Base-by-base conservation (phyloP, 1,140 invertebrate species). In the Aphis gossypii region DNA sequence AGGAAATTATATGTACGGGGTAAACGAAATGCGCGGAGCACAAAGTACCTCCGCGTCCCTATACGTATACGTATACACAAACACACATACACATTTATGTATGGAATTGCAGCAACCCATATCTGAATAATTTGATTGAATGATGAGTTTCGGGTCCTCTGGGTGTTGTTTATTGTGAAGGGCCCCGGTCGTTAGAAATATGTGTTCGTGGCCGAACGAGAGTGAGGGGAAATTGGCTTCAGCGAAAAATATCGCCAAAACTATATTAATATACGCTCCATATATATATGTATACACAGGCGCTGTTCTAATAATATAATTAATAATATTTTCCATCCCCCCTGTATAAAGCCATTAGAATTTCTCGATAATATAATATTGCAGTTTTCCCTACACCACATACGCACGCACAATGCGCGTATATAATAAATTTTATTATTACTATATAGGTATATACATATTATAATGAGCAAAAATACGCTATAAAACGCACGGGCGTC, bases 91-190 rank as follows among this genome's bases (percentile, higher is more conserved):
- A 46, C 44, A 86, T 41, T 41, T 18, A 48, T 46, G 44, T 46
- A 86, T 86, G 41, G 41, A 25, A 86, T 86, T 46, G 41, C 83
- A 41, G 83, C 82, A 41, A 83, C 38, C 86, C 86, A 88, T 88
- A 88, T 88, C 86, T 88, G 86, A 88, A 88, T 89, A 89, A 54
- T 89, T 89, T 54, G 87, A 89, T 89, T 54, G 87, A 54, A 89
- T 54, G 87, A 89, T 54, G 87, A 89, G 87, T 89, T 89, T 89
- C 48, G 48, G 87, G 87, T 89, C 87, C 87, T 89, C n/a, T 54
- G 87, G 87, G 87, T 89, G 87, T 89, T 54, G 87, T 89, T 89
- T 88, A 89, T 89, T 89, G 87, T 89, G 87, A 54, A 87, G 48
- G 87, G 48, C n/a, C 23, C 38, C 41, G 87, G 48, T 54, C n/a